Conservation (phyloP, 2,113 vertebrate genomes). For the Lipophrys pholis region DNA sequence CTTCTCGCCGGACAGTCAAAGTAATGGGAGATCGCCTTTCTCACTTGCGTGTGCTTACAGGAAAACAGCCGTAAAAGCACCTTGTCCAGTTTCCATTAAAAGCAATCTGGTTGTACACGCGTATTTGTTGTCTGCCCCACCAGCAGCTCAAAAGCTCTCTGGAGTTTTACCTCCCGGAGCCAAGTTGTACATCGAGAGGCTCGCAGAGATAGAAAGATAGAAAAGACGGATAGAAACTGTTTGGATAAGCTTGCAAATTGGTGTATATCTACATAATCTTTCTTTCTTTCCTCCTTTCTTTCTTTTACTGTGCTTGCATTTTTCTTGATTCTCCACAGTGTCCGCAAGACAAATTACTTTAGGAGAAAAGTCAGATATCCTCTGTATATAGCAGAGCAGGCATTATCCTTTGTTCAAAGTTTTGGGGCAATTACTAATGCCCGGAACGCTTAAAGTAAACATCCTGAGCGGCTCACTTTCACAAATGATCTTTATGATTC, state of each 20-base stretch:
- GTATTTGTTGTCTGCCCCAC: constrained; percentile 49
- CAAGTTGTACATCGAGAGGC: constrained; percentile 29
- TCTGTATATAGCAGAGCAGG: constrained; percentile 58
- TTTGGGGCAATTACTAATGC: constrained; percentile 58
- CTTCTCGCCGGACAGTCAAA: constrained; percentile 45
- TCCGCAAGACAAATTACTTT: constrained; percentile 68
- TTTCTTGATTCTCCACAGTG: constrained; percentile 57
- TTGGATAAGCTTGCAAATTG: too few relatives aligned
- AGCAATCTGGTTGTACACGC: constrained; percentile 50
- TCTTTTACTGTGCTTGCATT: constrained; percentile 53
- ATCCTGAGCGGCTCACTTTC: constrained; percentile 32
- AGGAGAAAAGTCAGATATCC: constrained; percentile 60
- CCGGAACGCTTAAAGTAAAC: constrained; percentile 50
- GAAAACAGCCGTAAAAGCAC: constrained; percentile 70
- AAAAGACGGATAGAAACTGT: too few relatives aligned
- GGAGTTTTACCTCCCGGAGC: constrained; percentile 46
- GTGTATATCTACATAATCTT: neutral
- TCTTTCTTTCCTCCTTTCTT: constrained; percentile 31
- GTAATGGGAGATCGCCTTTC: constrained; percentile 60
- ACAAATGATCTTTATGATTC: constrained; percentile 10
- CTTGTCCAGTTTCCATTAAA: constrained; percentile 63
- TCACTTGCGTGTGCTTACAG: constrained; percentile 66
- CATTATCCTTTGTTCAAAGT: constrained; percentile 63
- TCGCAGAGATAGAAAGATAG: too few relatives aligned
- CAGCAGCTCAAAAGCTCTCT: constrained; percentile 35